These are phyloP conservation scores for Gouania willdenowi DNA, from an alignment of 2,797 vertebrate genomes.

Conservation along the genomic window DNA sequence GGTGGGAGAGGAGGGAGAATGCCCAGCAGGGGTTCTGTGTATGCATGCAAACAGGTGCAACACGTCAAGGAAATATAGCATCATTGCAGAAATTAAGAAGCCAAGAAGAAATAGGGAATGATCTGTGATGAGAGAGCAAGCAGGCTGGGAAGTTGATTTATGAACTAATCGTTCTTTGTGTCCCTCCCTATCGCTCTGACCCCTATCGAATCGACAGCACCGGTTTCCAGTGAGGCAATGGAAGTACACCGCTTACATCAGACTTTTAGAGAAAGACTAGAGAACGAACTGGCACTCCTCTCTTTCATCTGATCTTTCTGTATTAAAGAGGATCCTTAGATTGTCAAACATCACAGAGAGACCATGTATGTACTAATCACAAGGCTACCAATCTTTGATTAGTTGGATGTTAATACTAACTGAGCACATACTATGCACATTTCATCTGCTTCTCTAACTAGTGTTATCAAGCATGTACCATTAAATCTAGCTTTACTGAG, in stretches of 20 bases:
- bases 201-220: slow-evolving; percentile 71
- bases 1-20: slow-evolving; percentile 55
- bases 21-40: slow-evolving; percentile 69
- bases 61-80: slow-evolving; percentile 67
- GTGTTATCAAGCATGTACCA: slow-evolving; percentile 33
- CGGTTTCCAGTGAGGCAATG: slow-evolving; percentile 65
- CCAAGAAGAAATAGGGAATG: slow-evolving; percentile 20
- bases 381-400: slow-evolving; percentile 55
- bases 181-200: slow-evolving; percentile 64
- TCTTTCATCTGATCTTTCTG: slow-evolving; percentile 57
- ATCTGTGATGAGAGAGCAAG: slow-evolving; percentile 42
- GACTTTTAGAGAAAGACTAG: slow-evolving; percentile 51
- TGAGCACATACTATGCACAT: slow-evolving; percentile 43
- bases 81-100: slow-evolving; percentile 29
- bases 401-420: slow-evolving; percentile 51
- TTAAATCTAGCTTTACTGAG: slow-evolving; percentile 52
- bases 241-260: slow-evolving; percentile 72
- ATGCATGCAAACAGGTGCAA: slow-evolving; percentile 79
- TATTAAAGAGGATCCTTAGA: slow-evolving; percentile 46
- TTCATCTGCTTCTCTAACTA: slow-evolving; percentile 28
- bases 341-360: slow-evolving; percentile 56
- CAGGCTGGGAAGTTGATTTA: slow-evolving; percentile 69
- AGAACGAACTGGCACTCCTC: slow-evolving; percentile 28
- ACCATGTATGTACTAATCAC: slow-evolving; percentile 46
- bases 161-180: slow-evolving; percentile 75